These are phyloP conservation scores for Laticauda laticaudata DNA, from an alignment of 2,113 vertebrate species.

Conservation along the genomic window DNA sequence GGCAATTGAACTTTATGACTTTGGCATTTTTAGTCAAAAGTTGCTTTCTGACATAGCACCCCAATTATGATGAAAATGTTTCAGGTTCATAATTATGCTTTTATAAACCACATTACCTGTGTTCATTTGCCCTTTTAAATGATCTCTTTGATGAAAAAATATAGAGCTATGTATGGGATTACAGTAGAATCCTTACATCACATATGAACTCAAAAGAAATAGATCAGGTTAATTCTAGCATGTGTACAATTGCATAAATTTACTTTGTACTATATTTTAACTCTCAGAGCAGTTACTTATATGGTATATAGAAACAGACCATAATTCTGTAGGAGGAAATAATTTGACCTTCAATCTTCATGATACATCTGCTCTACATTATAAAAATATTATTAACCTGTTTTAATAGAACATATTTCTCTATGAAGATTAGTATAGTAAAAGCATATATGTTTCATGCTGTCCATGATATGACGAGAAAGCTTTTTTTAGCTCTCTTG, in stretches of 20 bases:
- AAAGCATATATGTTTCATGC: slow-evolving; percentile 32
- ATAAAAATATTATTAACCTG: slow-evolving; percentile 41
- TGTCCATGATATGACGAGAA: slow-evolving; percentile 55
- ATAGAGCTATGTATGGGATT: neutral
- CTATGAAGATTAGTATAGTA: slow-evolving; percentile 52
- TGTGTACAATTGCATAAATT: neutral
- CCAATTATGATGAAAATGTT: neutral
- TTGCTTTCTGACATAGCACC: neutral
- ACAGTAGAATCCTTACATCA: neutral
- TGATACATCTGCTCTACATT: slow-evolving; percentile 52
- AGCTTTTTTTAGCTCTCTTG: slow-evolving; percentile 50
- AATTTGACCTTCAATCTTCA: slow-evolving; percentile 48
- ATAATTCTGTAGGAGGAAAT: slow-evolving; percentile 37
- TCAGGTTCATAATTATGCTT: neutral
- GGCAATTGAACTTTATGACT: neutral
- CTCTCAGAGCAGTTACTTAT: neutral
- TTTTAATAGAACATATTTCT: slow-evolving; percentile 22
- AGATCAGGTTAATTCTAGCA: slow-evolving; percentile 54
- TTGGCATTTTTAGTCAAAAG: neutral
- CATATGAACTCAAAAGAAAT: neutral
- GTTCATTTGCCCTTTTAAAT: neutral
- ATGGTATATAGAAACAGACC: slow-evolving; percentile 1
- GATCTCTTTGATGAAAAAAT: neutral
- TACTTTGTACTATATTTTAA: neutral
- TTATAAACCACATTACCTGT: neutral